These are phyloP conservation scores for Diadumene lineata DNA, from an alignment of 92 coral and sea anemone genomes.

Conservation along the genomic window DNA sequence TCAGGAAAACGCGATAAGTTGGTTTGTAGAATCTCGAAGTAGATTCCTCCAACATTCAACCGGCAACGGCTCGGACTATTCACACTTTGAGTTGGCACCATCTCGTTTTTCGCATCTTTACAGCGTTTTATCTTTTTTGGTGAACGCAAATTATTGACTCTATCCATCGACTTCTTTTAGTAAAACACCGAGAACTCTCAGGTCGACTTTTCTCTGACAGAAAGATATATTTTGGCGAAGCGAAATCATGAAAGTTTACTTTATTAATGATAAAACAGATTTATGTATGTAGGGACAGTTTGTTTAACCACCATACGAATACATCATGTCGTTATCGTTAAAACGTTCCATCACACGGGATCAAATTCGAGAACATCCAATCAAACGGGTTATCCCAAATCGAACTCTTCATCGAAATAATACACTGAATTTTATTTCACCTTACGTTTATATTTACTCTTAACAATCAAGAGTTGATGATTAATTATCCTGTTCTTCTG, in stretches of 20 bases:
- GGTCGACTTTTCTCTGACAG: not conserved
- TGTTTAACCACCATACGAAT: conserved; percentile 20
- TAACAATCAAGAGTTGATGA: not conserved
- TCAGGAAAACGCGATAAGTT: conserved; percentile 79
- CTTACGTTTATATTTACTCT: not conserved
- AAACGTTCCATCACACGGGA: conserved; percentile 2
- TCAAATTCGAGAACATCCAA: not conserved
- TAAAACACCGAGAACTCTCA: not conserved
- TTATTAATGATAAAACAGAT: conserved; percentile 17
- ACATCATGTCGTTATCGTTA: not conserved
- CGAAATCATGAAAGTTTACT: not conserved
- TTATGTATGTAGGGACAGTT: not conserved
- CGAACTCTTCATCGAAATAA: not conserved
- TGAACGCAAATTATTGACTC: conserved; percentile 13
- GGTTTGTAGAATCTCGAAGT: conserved; percentile 72
- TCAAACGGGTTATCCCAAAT: not conserved
- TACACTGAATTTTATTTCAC: not conserved
- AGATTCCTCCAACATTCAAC: conserved; percentile 85
- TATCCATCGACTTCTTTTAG: conserved; percentile 12
- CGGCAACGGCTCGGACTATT: conserved; percentile 29
- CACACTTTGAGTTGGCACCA: conserved; percentile 1
- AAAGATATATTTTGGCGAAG: not conserved
- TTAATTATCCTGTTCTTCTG: not conserved
- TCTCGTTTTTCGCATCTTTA: not conserved
- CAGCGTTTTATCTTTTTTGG: conserved; percentile 5